These are phyloP conservation scores for Peribatodes rhomboidaria DNA, from an alignment of 2,888 invertebrate genomes.

Conservation along the genomic window DNA sequence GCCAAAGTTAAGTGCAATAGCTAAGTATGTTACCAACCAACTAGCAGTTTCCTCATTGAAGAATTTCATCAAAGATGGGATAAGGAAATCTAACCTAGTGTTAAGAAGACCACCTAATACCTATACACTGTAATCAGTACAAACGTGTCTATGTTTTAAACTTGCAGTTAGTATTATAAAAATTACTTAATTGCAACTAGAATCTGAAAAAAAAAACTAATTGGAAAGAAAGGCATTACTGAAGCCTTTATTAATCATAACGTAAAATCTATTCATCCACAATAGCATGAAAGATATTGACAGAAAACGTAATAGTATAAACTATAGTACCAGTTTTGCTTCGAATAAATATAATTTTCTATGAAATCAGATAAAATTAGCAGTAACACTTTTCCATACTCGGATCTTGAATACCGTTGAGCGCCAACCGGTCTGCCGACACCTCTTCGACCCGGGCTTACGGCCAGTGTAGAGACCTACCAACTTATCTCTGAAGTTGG, in stretches of 20 bases:
- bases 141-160: no score
- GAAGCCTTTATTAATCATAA: no score
- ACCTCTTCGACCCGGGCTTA: slow-evolving; percentile 32
- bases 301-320: not conserved
- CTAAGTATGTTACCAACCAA: not conserved
- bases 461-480: not conserved
- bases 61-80: not conserved
- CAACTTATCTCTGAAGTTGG: not conserved
- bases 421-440: slow-evolving; percentile 52
- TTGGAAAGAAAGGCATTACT: no score
- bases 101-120: no score
- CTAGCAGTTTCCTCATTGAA: not conserved
- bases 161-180: no score
- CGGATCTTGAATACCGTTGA: slow-evolving; percentile 48
- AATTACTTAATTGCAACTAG: no score
- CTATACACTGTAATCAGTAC: no score
- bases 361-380: slow-evolving; percentile 37
- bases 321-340: no score
- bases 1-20: not conserved
- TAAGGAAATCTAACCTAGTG: no score
- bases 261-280: no score
- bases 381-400: slow-evolving; percentile 49
- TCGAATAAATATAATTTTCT: not conserved
- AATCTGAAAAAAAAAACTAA: no score
- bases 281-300: no score